A percentile compares a stretch with the other conserved stretches of the same genome.
Conservation (phyloP, 2,888 invertebrate species). For the Andrena trimmerana region DNA sequence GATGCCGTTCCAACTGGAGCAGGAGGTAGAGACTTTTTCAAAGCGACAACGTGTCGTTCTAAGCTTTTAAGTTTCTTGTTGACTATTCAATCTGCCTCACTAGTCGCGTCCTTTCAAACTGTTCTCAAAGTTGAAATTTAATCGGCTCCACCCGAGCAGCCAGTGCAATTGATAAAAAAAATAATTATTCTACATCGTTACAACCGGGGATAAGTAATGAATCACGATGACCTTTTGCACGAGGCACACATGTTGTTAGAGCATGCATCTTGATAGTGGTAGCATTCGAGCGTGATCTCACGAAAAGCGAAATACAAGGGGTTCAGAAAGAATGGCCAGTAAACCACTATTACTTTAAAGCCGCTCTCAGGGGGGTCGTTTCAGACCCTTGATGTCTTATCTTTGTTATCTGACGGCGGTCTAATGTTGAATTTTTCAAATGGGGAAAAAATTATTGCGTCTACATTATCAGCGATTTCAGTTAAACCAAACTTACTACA, state of each 20-base stretch:
- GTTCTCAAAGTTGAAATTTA: slow-evolving; percentile 36
- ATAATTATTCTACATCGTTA: neutral
- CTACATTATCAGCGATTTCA: neutral
- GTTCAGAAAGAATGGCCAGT: neutral
- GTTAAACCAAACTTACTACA: too few species aligned
- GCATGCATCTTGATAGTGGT: neutral
- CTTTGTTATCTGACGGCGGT: neutral
- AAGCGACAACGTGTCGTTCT: slow-evolving; percentile 16
- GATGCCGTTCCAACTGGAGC: slow-evolving; percentile 9
- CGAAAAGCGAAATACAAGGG: neutral
- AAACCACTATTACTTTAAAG: neutral
- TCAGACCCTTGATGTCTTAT: neutral
- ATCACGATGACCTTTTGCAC: slow-evolving; percentile 1
- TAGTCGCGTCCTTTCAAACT: slow-evolving; percentile 26
- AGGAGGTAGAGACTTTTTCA: slow-evolving; percentile 5
- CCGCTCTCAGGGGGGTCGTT: neutral
- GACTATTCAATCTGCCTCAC: slow-evolving; percentile 27
- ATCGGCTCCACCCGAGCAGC: neutral
- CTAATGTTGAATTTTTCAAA: neutral
- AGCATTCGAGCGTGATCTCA: neutral
- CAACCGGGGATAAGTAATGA: neutral
- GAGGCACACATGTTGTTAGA: neutral
- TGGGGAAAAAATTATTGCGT: neutral
- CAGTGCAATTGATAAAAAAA: neutral
- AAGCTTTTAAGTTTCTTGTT: slow-evolving; percentile 5